A percentile compares a stretch with the other conserved stretches of the same genome.
phyloP scores from a whole-genome alignment of 2,888 invertebrate species.

The Gymnoscelis rufifasciata region DNA sequence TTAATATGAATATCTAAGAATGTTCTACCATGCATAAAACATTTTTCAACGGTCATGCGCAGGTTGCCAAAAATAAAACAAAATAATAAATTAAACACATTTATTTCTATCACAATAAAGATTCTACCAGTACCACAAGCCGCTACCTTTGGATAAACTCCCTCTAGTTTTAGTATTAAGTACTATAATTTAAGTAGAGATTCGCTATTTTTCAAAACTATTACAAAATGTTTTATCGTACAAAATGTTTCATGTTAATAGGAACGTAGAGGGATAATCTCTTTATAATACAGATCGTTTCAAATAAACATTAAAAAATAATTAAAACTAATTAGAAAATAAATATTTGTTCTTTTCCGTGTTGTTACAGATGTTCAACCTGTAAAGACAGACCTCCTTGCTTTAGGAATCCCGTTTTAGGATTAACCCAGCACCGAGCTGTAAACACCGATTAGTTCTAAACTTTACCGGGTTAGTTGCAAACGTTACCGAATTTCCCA shows the following conservation, averaged over 20 bases:
- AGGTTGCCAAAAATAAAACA: conserved; percentile 66
- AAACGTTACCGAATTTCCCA: conserved; percentile 37
- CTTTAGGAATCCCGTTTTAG: conserved; percentile 30
- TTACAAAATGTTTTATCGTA: conserved; percentile 21
- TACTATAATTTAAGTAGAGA: conserved; percentile 75
- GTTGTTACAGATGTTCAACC: conserved; percentile 64
- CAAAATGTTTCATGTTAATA: conserved; percentile 21
- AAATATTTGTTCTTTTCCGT: conserved; percentile 57
- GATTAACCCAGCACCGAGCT: conserved; percentile 29
- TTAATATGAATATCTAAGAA: too few relatives aligned
- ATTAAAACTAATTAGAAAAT: conserved; percentile 36
- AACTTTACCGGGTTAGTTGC: conserved; percentile 2
- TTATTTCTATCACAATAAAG: conserved; percentile 68
- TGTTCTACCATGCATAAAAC: conserved; percentile 15
- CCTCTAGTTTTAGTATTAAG: conserved; percentile 58
- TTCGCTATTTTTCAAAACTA: conserved; percentile 44
- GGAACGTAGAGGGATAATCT: conserved; percentile 65
- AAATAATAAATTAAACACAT: conserved; percentile 63
- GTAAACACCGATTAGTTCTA: conserved; percentile 24
- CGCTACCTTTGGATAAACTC: conserved; percentile 60
- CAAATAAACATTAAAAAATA: conserved; percentile 27
- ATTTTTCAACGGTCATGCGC: conserved; percentile 30
- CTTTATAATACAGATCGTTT: conserved; percentile 48
- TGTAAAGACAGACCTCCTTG: conserved; percentile 61
- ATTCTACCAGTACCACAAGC: conserved; percentile 45